A percentile compares a stretch with the other conserved stretches of the same genome.
Evolutionary conservation across 1,140 invertebrate species (phyloP).

Genomic region (Nasonia giraulti): DNA sequence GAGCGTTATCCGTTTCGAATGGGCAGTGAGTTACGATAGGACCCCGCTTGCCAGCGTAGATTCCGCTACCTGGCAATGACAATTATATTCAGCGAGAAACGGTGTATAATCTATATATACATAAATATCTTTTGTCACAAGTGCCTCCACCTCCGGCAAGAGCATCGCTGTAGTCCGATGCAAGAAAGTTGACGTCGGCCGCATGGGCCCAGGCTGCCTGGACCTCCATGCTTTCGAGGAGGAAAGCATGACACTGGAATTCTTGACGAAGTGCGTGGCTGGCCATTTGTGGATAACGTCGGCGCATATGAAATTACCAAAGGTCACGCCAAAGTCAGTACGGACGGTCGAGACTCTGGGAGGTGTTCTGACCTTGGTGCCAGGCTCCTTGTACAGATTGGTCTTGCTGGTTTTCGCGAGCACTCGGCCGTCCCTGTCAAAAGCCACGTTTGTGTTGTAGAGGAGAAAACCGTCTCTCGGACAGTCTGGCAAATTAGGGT

Average conservation of each 20-base stretch:
- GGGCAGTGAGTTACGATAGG: slow-evolving; percentile 46
- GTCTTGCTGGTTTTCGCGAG: slow-evolving; percentile 84
- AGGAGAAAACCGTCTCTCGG: slow-evolving; percentile 69
- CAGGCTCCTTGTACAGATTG: slow-evolving; percentile 79
- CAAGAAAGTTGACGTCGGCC: slow-evolving; percentile 77
- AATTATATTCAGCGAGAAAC: neutral
- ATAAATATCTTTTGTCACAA: neutral
- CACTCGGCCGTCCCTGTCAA: slow-evolving; percentile 78
- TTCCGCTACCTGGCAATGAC: slow-evolving; percentile 69
- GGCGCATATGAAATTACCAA: slow-evolving; percentile 85
- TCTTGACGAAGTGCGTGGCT: slow-evolving; percentile 73
- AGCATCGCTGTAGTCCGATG: slow-evolving; percentile 75
- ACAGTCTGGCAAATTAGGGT: slow-evolving; percentile 58
- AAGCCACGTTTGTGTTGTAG: slow-evolving; percentile 87
- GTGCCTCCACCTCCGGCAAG: slow-evolving; percentile 66
- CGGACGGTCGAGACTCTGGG: slow-evolving; percentile 75
- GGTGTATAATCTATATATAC: neutral
- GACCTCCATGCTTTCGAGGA: slow-evolving; percentile 79
- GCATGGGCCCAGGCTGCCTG: slow-evolving; percentile 76
- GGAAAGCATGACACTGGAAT: slow-evolving; percentile 77
- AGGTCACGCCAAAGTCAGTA: slow-evolving; percentile 88
- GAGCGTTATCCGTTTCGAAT: slow-evolving; percentile 49
- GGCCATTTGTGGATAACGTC: slow-evolving; percentile 84
- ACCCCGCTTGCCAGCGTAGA: slow-evolving; percentile 71
- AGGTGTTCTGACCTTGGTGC: slow-evolving; percentile 72